Evolutionary conservation across 2,888 invertebrate species (phyloP).

Genomic region (Cataglyphis cursor): DNA sequence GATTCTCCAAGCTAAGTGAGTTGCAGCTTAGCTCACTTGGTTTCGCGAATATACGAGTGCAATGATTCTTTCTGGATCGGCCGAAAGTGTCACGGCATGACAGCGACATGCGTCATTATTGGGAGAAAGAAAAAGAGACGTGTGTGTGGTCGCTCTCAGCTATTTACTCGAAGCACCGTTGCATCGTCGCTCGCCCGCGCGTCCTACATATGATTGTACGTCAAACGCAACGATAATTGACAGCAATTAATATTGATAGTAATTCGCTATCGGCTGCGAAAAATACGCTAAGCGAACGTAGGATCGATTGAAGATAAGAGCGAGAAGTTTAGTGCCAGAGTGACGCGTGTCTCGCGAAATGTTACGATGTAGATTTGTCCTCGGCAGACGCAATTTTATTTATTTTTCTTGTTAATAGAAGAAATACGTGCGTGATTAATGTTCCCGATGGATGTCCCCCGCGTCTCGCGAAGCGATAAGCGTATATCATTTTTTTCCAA

Average conservation of each 20-base stretch:
- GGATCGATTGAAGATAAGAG: conserved; percentile 31
- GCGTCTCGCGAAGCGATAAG: conserved; percentile 61
- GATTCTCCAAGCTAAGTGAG: background rate
- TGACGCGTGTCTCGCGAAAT: conserved; percentile 24
- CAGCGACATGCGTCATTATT: conserved; percentile 53
- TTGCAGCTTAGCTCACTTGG: background rate
- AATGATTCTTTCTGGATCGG: conserved; percentile 38
- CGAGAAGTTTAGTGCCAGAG: conserved; percentile 15
- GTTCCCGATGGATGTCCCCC: conserved; percentile 51
- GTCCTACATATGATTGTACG: conserved; percentile 64
- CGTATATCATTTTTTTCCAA: conserved; percentile 62
- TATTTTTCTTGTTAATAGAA: conserved; percentile 41
- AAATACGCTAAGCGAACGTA: conserved; percentile 26
- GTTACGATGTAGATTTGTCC: conserved; percentile 9
- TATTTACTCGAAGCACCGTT: conserved; percentile 63
- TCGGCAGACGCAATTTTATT: conserved; percentile 6
- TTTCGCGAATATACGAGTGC: background rate
- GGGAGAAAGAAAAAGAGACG: background rate
- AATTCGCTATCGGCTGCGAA: conserved; percentile 66
- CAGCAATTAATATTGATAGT: conserved; percentile 84
- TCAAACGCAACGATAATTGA: conserved; percentile 82
- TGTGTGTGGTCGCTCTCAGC: conserved; percentile 2
- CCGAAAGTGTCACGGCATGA: conserved; percentile 65
- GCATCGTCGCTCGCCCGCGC: conserved; percentile 57
- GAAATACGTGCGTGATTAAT: conserved; percentile 68